Conservation (phyloP, 2,888 invertebrate genomes). For the Ditula angustiorana region DNA sequence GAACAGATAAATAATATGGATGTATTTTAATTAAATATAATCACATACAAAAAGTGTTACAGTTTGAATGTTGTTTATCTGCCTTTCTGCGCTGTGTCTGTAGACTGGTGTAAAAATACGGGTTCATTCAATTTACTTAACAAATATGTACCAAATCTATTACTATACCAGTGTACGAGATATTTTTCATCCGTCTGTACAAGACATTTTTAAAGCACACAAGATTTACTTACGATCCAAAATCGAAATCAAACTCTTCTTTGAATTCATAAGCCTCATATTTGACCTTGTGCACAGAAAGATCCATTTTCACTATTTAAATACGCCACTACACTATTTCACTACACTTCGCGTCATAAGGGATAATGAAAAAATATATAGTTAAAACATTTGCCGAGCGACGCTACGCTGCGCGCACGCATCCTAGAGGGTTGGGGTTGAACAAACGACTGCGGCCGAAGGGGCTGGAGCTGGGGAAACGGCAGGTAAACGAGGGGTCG, state of each 20-base stretch:
- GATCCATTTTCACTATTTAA: constrained; percentile 67
- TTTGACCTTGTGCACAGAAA: constrained; percentile 71
- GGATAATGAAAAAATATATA: constrained; percentile 1
- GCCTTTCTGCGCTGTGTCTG: too few species aligned
- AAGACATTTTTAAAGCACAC: background rate
- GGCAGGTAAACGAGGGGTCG: constrained; percentile 72
- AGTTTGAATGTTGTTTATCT: too few species aligned
- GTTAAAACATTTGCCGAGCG: constrained; percentile 28
- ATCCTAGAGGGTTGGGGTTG: constrained; percentile 67
- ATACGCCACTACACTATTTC: constrained; percentile 46
- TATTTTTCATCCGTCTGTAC: too few species aligned
- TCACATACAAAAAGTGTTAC: too few species aligned
- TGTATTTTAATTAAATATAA: too few species aligned
- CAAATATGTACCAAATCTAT: too few species aligned
- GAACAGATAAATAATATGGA: too few species aligned
- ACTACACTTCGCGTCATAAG: constrained; percentile 51
- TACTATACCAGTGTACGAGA: too few species aligned
- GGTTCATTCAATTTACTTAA: too few species aligned
- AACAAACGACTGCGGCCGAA: constrained; percentile 54
- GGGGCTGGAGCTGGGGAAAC: constrained; percentile 54
- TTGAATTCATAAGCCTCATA: constrained; percentile 57
- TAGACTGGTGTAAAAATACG: too few species aligned
- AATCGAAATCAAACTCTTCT: constrained; percentile 60
- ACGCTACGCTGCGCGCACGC: constrained; percentile 64
- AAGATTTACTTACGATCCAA: constrained; percentile 51